A percentile compares a stretch with the other conserved stretches of the same genome.
phyloP scores from a whole-genome alignment of 92 coral and sea anemone genomes.

The Palythoa caribaeorum region DNA sequence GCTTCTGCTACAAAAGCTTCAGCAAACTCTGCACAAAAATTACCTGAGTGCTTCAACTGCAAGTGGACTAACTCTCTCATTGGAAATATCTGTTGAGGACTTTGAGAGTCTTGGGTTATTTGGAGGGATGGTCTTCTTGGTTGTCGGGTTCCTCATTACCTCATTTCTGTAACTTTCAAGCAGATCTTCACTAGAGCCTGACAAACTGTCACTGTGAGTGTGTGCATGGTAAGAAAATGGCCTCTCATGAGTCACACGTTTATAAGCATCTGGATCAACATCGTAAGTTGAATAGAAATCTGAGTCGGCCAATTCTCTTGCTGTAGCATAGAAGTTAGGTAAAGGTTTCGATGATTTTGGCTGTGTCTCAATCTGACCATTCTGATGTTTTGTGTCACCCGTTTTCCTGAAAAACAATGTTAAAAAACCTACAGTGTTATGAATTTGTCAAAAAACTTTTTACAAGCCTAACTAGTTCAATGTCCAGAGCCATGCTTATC shows the following conservation, averaged over 20 bases:
- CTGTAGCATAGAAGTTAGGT: constrained; percentile 83
- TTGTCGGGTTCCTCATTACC: constrained; percentile 22
- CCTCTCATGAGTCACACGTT: constrained; percentile 29
- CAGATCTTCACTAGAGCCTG: constrained; percentile 86
- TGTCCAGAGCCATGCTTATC: too few species aligned
- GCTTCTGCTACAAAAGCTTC: background rate
- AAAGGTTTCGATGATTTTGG: background rate
- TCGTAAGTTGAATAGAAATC: constrained; percentile 85
- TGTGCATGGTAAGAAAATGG: constrained; percentile 47
- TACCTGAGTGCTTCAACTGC: constrained; percentile 81
- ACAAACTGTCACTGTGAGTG: constrained; percentile 67
- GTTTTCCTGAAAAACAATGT: constrained; percentile 3
- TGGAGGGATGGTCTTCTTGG: constrained; percentile 7
- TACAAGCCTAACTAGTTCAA: too few species aligned
- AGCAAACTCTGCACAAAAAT: background rate
- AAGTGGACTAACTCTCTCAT: constrained; percentile 77
- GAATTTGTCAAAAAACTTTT: background rate
- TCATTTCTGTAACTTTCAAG: constrained; percentile 74
- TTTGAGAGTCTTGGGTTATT: constrained; percentile 61
- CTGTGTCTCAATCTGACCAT: constrained; percentile 38
- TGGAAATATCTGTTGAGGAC: constrained; percentile 76
- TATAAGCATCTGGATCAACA: constrained; percentile 75
- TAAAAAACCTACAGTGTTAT: background rate
- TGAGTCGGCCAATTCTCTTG: constrained; percentile 62
- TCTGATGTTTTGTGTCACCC: constrained; percentile 26